Base-by-base conservation (phyloP, 2,888 invertebrate genomes). In the Caenorhabditis becei region DNA sequence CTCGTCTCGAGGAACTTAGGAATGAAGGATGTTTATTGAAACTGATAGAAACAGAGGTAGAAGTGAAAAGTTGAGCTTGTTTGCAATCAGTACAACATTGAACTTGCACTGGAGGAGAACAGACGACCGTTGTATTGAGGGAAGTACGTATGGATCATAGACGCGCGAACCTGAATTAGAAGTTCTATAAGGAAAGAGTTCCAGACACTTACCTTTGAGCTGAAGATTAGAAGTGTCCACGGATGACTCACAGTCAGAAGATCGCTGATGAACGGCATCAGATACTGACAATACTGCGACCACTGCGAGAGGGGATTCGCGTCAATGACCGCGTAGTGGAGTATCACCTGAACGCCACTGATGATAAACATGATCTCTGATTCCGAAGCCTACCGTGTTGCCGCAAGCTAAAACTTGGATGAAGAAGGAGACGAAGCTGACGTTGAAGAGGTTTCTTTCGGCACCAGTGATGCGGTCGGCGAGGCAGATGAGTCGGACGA, bases 261-360 rank as follows among this genome's bases (percentile, higher is more conserved):
- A 70, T 80, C 81, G 37, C 80, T 81, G 44, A 74, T 71, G 37
- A 71, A 79, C 26, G 83, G 83, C 61, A 70, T 63, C 8, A 78
- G 32, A 2, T 61, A 28, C 59, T 63, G 53, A 7, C 70, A 70
- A 18, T 49, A 41, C 51, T 58, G 75, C 1, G 53, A 35, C 11
- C 66, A 59, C 5, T 28, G 51, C 11, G 67, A 61, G 53, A 28
- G 1, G 32, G 18, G 53, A 28, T 65, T 67, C 3, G 44, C 37
- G 51, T 65, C 65, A 47, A 51, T 35, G 51, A 51, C 41, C 11
- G 59, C 49, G 26, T 20, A 32, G 7, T 11, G 51, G 14, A 77
- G 67, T 26, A 65, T 26, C 8, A 77, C 28, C 77, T 77, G 58
- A 58, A 77, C 28, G 10, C 10, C 41, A 14, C 8, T 11, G 28